Base-by-base conservation (phyloP, 2,888 invertebrate genomes). In the Morpho deidamia region DNA sequence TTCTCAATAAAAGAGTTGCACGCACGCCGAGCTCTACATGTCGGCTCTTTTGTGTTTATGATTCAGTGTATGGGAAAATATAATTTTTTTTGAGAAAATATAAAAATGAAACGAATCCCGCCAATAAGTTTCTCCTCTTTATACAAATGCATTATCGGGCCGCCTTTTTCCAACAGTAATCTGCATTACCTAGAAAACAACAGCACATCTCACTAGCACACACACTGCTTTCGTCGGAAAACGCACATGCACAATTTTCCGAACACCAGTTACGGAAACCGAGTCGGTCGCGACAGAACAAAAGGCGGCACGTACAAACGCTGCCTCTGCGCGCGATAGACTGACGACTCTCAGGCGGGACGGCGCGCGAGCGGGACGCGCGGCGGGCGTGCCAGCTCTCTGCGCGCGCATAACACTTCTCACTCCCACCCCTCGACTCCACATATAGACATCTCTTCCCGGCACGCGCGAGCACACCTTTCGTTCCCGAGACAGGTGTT, bases 181-280 rank as follows among this genome's bases (percentile, higher is more conserved):
- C 68, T 67, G 76, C 73, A 63, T 88, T 87, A 89, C 89, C 89
- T 89, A 89, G 83, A 83, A 86, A 89, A 89, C 85, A 88, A 89
- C 84, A 83, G 86, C 88, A 89, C 88, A 88, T 89, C 81, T 82
- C 89, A 88, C 87, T 83, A 81, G 75, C 84, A 88, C 87, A 87
- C 81, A 88, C 88, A 87, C 87, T 84, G 80, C 81, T 79, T 73
- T 78, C 75, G 76, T 81, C 87, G 88, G 88, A 87, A 88, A 89
- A 85, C 85, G 88, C 88, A 89, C 88, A 89, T 87, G 84, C 88
- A 89, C 88, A 89, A 88, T 88, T 89, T 87, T 87, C 88, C 88
- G 87, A 87, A 84, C 83, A 83, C 81, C 86, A 81, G 78, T 86
- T 86, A 83, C 86, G 85, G 86, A 80, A 82, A 85, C 85, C 81